Conservation (phyloP, 1,140 invertebrate species). For the Pogonomyrmex barbatus region DNA sequence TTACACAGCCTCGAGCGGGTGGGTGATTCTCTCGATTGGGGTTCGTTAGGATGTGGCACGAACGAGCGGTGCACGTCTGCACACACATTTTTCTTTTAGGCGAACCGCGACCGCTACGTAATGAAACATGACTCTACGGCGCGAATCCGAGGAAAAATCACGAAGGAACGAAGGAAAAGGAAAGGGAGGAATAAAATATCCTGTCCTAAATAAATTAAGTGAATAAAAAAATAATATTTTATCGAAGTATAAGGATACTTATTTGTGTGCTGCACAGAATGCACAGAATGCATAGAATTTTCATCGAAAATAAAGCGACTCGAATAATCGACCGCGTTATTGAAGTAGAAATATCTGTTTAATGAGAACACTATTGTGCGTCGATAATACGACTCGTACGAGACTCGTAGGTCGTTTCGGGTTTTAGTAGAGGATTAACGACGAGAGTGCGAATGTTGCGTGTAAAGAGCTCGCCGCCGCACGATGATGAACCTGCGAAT, state of each 20-base stretch:
- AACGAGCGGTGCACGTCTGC: conserved; percentile 26
- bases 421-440: not conserved
- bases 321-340: not conserved
- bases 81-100: not conserved
- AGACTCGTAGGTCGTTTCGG: not conserved
- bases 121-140: not conserved
- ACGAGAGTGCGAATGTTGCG: not conserved
- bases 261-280: not conserved
- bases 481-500: conserved; percentile 68
- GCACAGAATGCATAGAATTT: not conserved
- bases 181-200: no score
- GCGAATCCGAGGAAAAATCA: not conserved
- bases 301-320: not conserved
- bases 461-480: not conserved
- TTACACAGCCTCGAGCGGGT: conserved; percentile 20
- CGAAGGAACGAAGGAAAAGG: not conserved
- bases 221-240: not conserved
- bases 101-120: no score
- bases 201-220: not conserved
- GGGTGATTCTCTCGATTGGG: conserved; percentile 33
- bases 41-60: conserved; percentile 29
- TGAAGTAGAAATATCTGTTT: not conserved
- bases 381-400: not conserved
- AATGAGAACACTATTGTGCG: not conserved
- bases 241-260: not conserved